Conservation (phyloP, 2,113 vertebrate species). For the Epinephelus moara region DNA sequence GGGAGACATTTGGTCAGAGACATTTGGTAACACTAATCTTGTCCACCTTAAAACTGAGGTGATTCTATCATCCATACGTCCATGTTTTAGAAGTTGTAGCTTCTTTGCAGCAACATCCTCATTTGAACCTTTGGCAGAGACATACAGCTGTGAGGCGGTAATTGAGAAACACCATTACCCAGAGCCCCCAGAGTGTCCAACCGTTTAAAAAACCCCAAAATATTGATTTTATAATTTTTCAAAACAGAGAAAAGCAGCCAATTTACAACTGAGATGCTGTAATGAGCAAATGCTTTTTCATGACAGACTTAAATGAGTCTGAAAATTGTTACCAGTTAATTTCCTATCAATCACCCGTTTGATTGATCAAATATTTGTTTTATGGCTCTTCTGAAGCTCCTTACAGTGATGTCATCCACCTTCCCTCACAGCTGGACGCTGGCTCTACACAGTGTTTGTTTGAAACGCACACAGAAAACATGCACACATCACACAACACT, state of each 20-base stretch:
- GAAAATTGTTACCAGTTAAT: not conserved
- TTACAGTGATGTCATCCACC: not conserved
- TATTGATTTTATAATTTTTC: not conserved
- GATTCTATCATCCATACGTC: no score
- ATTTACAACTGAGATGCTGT: not conserved
- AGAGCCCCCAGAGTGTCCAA: no score
- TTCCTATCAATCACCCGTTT: not conserved
- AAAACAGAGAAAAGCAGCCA: not conserved
- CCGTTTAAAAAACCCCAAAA: not conserved
- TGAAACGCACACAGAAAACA: not conserved
- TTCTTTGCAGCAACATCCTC: no score
- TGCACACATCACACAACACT: not conserved
- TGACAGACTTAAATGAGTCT: not conserved
- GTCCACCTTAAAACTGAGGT: no score
- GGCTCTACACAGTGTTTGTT: not conserved
- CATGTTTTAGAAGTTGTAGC: no score
- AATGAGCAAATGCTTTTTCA: no score
- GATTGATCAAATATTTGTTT: not conserved
- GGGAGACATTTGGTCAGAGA: no score
- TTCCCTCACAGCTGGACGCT: accelerated
- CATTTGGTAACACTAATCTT: no score
- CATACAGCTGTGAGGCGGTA: no score
- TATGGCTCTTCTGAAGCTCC: not conserved
- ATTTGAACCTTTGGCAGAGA: no score
- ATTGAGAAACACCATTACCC: no score